phyloP scores from a whole-genome alignment of 2,113 vertebrate species.

The Malurus elegans region DNA sequence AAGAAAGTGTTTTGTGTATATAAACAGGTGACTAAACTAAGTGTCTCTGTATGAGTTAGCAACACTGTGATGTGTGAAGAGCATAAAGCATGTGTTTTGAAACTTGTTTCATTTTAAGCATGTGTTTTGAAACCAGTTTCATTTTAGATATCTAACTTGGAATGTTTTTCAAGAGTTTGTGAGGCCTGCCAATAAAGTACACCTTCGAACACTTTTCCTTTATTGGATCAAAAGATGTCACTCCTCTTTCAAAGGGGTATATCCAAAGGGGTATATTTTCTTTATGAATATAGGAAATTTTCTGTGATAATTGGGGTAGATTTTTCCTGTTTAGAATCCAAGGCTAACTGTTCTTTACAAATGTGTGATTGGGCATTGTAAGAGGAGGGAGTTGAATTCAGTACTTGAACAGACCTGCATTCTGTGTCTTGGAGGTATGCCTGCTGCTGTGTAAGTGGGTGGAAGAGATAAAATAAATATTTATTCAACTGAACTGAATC shows the following conservation, averaged over 20 bases:
- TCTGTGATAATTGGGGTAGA: neutral
- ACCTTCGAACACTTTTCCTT: neutral
- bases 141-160: neutral
- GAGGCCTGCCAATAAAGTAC: neutral
- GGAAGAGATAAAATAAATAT: slow-evolving; percentile 39
- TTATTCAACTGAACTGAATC: slow-evolving; percentile 20
- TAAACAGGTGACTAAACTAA: neutral
- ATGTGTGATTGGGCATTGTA: neutral
- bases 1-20: neutral
- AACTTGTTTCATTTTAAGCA: neutral
- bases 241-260: neutral
- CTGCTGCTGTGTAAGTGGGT: neutral
- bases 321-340: neutral
- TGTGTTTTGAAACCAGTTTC: neutral
- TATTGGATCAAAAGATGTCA: neutral
- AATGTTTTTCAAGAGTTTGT: neutral
- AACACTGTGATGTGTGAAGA: neutral
- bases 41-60: neutral
- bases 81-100: neutral
- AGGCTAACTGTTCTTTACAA: neutral
- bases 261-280: neutral
- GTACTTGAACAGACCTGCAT: neutral
- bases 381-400: neutral
- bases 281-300: neutral
- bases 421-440: slow-evolving; percentile 2